These are phyloP conservation scores for Antedon mediterranea DNA, from an alignment of 53 echinoderm and acorn worm species.

Conservation along the genomic window DNA sequence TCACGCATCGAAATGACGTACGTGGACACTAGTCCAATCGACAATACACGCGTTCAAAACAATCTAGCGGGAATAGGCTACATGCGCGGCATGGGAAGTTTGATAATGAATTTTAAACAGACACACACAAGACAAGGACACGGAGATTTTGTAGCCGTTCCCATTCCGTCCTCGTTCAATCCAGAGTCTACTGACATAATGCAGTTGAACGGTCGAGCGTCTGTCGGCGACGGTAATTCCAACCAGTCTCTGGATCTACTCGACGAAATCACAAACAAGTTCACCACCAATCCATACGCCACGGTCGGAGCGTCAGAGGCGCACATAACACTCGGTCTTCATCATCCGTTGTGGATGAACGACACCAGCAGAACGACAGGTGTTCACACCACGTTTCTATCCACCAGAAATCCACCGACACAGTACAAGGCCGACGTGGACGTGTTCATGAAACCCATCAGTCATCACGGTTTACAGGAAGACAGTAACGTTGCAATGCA, in stretches of 20 bases:
- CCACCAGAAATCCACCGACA: not conserved
- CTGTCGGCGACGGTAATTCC: not conserved
- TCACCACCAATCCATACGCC: not conserved
- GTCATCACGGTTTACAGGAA: not conserved
- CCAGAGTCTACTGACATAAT: not conserved
- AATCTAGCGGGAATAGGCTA: not conserved
- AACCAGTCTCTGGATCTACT: not conserved
- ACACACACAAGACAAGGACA: not conserved
- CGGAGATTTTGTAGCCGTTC: not conserved
- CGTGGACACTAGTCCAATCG: not conserved
- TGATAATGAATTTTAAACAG: not conserved
- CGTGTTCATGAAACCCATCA: not conserved
- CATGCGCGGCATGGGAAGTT: not conserved
- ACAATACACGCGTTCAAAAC: not conserved
- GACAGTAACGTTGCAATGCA: not conserved
- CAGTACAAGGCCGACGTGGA: not conserved
- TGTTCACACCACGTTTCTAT: not conserved
- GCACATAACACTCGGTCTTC: not conserved
- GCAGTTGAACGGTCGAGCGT: not conserved
- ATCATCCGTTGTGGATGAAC: not conserved
- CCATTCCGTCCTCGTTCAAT: not conserved
- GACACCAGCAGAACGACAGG: not conserved
- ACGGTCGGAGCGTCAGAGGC: not conserved
- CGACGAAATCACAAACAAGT: not conserved
- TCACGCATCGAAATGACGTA: not conserved